Percentiles rank a stretch among this genome's conserved stretches.
phyloP scores from a whole-genome alignment of 2,113 vertebrate genomes.

The Danio rerio region GRCz12tu NC_133196.1:19592501-19593000 shows the following conservation, averaged over 20 bases:
- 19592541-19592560: slow-evolving; percentile 39
- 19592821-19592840: not conserved
- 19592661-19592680: slow-evolving; percentile 40
- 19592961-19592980: too few relatives aligned
- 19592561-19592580: slow-evolving; percentile 45
- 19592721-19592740: slow-evolving; percentile 62
- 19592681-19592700: slow-evolving; percentile 64
- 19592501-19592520: slow-evolving; percentile 55
- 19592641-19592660: slow-evolving; percentile 5
- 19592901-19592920: too few relatives aligned
- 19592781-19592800: not conserved
- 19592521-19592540: slow-evolving; percentile 42
- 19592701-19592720: slow-evolving; percentile 46
- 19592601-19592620: slow-evolving; percentile 2
- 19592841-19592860: not conserved
- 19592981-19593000: too few relatives aligned
- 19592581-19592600: not conserved
- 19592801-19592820: too few relatives aligned
- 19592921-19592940: too few relatives aligned
- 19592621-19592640: slow-evolving; percentile 44
- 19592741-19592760: slow-evolving; percentile 63
- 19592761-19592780: slow-evolving; percentile 41
- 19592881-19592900: not conserved
- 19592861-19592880: not conserved
- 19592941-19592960: too few relatives aligned